Percentiles rank a stretch among this genome's conserved stretches.
Conservation (phyloP, 2,113 vertebrate species). For the Megalops atlanticus region DNA sequence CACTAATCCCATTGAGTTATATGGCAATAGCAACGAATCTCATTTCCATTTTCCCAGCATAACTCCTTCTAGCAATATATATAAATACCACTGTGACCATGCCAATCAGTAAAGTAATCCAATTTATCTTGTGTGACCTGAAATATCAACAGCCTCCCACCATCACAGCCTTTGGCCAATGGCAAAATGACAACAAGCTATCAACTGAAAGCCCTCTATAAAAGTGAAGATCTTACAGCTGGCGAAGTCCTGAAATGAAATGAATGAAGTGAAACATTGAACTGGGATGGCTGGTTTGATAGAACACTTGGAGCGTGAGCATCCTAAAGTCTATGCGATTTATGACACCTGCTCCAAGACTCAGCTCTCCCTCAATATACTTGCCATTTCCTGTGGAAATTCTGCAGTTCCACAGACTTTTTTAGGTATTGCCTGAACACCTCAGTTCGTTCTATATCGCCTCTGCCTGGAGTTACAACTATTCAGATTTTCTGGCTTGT, state of each 20-base stretch:
- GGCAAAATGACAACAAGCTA: slow-evolving; percentile 17
- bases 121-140: slow-evolving; percentile 52
- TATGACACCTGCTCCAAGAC: no score
- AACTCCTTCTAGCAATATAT: slow-evolving; percentile 43
- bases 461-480: no score
- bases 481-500: no score
- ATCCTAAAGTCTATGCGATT: not conserved
- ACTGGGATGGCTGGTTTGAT: not conserved
- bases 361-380: no score
- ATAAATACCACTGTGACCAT: slow-evolving; percentile 65
- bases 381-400: no score
- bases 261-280: not conserved
- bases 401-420: no score
- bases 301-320: not conserved
- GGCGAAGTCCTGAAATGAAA: not conserved
- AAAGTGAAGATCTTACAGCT: not conserved
- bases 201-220: slow-evolving; percentile 21
- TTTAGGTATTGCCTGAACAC: no score
- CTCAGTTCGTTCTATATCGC: no score
- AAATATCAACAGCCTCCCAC: slow-evolving; percentile 64
- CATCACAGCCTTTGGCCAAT: slow-evolving; percentile 41
- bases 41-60: not conserved
- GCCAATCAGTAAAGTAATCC: slow-evolving; percentile 58
- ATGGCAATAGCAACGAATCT: not conserved
- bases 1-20: not conserved